These are phyloP conservation scores for Melikaiella ostensackeni DNA, from an alignment of 2,888 invertebrate species.

Conservation along the genomic window DNA sequence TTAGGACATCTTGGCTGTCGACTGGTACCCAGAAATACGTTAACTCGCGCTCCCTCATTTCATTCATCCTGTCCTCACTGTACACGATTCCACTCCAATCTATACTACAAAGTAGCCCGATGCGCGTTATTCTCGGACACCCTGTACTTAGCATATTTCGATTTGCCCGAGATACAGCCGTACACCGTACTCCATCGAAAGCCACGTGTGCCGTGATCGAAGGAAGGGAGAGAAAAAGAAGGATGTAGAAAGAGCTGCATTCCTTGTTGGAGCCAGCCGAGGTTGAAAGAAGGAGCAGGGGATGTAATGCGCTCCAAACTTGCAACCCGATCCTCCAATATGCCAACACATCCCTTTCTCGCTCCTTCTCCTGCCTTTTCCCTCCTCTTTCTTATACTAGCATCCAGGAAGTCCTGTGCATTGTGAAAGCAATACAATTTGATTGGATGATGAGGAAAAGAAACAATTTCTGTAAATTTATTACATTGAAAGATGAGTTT, in stretches of 20 bases:
- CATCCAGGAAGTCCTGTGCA: conserved; percentile 11
- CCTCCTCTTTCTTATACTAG: conserved; percentile 41
- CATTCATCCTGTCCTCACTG: not conserved
- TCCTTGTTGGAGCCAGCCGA: conserved; percentile 60
- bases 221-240: conserved; percentile 40
- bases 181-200: conserved; percentile 54
- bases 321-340: conserved; percentile 45
- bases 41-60: not conserved
- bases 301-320: conserved; percentile 56
- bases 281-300: conserved; percentile 60
- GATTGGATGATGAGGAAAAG: conserved; percentile 29
- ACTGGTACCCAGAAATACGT: not conserved
- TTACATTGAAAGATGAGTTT: too few species aligned
- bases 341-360: conserved; percentile 48
- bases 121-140: conserved; percentile 55
- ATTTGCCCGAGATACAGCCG: conserved; percentile 61
- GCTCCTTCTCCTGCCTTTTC: not conserved
- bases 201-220: conserved; percentile 59
- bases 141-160: conserved; percentile 63
- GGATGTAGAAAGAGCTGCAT: conserved; percentile 56
- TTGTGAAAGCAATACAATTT: conserved; percentile 1
- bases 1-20: conserved; percentile 4
- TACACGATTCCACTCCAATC: not conserved
- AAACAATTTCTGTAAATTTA: too few species aligned
- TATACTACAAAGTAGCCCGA: not conserved